Base-by-base conservation (phyloP, 2,888 invertebrate genomes). In the Eristalinus aeneus region DNA sequence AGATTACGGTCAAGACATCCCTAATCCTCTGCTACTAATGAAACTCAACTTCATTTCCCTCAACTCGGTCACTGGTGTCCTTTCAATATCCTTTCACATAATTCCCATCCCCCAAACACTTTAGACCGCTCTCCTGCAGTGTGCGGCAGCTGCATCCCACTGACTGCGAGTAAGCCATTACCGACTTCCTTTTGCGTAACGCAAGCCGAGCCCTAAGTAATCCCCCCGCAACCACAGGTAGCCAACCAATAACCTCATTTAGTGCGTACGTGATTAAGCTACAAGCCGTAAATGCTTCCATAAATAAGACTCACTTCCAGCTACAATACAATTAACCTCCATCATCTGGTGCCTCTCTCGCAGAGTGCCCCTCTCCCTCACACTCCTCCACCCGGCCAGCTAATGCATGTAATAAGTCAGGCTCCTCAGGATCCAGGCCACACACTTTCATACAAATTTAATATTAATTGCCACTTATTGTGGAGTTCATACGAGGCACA, bases 401-500 rank as follows among this genome's bases (percentile, higher is more conserved):
- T 46, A 46, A 46, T 46, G 46, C 46, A 46, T 46, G 46, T 46
- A 46, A 46, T 46, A 46, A 46, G 16, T 46, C 46, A 46, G 46
- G 46, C n/a, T 16, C 6, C 46, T 46, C 46, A 46, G 46, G 46
- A 46, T 16, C 6, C 46, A 46, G 16, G 46, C 46, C 46, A 46
- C 46, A 46, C 46, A 16, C 27, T 31, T n/a, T 16, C 60, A 31
- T 31, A 27, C 23, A 58, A 58, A 58, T 58, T 58, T 58, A 23
- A 58, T 27, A 58, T 58, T 58, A 58, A 58, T 58, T 58, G 58
- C 58, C 58, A 58, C 58, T 31, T 31, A 58, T 58, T 2, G 31
- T 23, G 12, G n/a, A 27, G 31, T 31, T 58, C 12, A 58, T 23
- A n/a, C 58, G 11, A 58, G 27, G 31, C 58, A 58, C 31, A 27